Evolutionary conservation across 2,113 vertebrate genomes (phyloP), one percentile per base, ranked within the genome.

Genomic region (Petromus typicus): DNA sequence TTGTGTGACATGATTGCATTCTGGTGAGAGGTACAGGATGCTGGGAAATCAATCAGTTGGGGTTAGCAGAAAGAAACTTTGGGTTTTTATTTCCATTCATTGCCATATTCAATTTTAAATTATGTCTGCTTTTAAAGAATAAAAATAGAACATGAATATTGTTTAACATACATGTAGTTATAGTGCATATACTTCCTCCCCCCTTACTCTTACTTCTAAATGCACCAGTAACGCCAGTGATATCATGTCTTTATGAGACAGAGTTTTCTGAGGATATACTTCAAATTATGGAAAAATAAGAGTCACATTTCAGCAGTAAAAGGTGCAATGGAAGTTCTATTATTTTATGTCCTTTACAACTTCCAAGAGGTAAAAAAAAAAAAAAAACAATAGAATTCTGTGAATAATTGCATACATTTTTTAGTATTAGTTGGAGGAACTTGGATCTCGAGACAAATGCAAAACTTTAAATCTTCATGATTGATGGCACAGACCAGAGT

Each of bases 281-380:
- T 92, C 18, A 34, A 18, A 69, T 0, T n/a, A 45, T 66, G 20
- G 75, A 94, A 86, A 80, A 90, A n/a, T 37, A 11, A 14, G 51
- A 87, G 3, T 78, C 43, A 57, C 13, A 3, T 45, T 86, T 43
- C 30, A 86, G 17, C 1, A 54, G 54, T 56, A 32, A 22, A 86
- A 73, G 66, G 45, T n/a, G 17, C 43, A 73, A 64, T 76, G 73
- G 69, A 66, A 82, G 90, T 56, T 27, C 67, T 89, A 7, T 78
- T 82, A 43, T 92, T 67, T 82, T 75, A 32, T 92, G 71, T 84
- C 18, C 16, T 45, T 27, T 66, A 30, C 57, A 48, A 45, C 43
- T 95, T 92, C 10, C 20, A 34, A 94, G 86, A 91, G 40, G 61
- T 89, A 57, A 92, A 88, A 59, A 40, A 32, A n/a, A n/a, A n/a